Evolutionary conservation across 2,888 invertebrate species (phyloP).

Genomic region (Leptopterna dolabrata): DNA sequence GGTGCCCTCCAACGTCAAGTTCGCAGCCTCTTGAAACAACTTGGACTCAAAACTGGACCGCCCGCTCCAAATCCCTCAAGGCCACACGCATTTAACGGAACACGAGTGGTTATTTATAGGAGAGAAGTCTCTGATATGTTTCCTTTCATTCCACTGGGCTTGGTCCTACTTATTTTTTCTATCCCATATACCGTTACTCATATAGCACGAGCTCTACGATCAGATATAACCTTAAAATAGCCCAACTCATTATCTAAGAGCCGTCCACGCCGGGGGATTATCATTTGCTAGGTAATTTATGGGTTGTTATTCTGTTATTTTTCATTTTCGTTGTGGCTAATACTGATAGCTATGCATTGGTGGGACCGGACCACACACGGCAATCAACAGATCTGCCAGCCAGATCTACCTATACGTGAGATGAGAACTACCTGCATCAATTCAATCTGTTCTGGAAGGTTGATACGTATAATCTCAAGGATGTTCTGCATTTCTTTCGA

Average conservation of each 20-base stretch:
- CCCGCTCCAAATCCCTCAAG: constrained; percentile 49
- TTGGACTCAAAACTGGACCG: not conserved
- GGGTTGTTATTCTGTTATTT: not conserved
- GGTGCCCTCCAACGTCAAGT: not conserved
- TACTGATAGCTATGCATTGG: no score
- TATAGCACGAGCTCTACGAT: constrained; percentile 44
- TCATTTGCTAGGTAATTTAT: not conserved
- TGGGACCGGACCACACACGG: no score
- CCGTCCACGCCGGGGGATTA: not conserved
- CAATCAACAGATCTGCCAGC: no score
- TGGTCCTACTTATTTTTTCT: constrained; percentile 27
- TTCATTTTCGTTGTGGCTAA: no score
- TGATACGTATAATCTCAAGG: no score
- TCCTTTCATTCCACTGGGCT: not conserved
- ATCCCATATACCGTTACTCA: constrained; percentile 23
- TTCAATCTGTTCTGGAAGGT: no score
- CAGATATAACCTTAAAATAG: constrained; percentile 6
- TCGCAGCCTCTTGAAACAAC: not conserved
- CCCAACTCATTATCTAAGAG: constrained; percentile 12
- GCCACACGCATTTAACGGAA: constrained; percentile 51
- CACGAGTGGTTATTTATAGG: constrained; percentile 38
- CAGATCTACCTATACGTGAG: no score
- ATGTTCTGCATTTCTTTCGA: no score
- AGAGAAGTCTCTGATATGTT: not conserved
- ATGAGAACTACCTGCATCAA: no score